phyloP scores from a whole-genome alignment of 2,797 vertebrate species.

The Anguilla megastoma region DNA sequence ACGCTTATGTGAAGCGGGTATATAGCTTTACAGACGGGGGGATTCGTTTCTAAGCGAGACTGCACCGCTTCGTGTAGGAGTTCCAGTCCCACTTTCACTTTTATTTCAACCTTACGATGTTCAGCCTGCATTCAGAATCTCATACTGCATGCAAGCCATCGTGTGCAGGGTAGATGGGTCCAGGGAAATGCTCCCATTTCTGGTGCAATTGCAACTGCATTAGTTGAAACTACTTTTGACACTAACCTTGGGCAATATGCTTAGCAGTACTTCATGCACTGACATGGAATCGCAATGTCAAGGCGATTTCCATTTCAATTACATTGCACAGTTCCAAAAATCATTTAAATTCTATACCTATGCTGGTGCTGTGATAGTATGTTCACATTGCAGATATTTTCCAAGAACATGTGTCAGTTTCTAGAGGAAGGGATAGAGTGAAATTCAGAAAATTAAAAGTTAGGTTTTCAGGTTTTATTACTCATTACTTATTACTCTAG shows the following conservation, averaged over 20 bases:
- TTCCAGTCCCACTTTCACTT: background rate
- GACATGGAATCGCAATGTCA: background rate
- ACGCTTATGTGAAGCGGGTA: constrained; percentile 22
- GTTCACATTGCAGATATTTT: background rate
- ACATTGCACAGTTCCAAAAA: background rate
- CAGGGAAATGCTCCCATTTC: background rate
- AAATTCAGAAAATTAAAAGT: background rate
- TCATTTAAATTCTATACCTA: background rate
- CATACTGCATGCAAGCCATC: background rate
- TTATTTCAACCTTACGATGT: background rate
- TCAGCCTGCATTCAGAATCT: background rate
- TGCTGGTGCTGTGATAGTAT: background rate
- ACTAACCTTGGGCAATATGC: background rate
- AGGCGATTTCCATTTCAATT: background rate
- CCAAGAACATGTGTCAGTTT: background rate
- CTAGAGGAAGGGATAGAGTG: background rate
- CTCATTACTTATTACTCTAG: constrained; percentile 18
- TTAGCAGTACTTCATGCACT: background rate
- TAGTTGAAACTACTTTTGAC: background rate
- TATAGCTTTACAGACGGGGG: background rate
- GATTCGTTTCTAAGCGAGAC: constrained; percentile 13
- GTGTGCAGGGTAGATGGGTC: background rate
- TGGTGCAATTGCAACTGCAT: background rate
- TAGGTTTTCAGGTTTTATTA: background rate
- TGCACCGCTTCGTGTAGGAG: background rate